Conservation (phyloP, 2,797 vertebrate genomes). For the Coluber constrictor region DNA sequence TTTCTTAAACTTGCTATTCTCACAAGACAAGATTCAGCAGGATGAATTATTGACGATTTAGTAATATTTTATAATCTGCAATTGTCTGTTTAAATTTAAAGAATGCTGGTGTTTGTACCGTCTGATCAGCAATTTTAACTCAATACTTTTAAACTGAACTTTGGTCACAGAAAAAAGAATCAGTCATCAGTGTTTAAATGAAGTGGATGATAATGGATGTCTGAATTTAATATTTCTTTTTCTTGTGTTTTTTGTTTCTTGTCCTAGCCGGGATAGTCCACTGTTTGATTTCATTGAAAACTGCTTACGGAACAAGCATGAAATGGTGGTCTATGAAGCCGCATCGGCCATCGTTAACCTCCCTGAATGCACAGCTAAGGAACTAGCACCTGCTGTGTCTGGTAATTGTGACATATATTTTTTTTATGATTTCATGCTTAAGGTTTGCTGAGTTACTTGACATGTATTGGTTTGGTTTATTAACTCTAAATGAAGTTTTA, state of each 20-base stretch:
- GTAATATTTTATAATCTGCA: not conserved
- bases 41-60: not conserved
- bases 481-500: slow-evolving; percentile 16
- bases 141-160: not conserved
- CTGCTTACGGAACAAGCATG: slow-evolving; percentile 79
- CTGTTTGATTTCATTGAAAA: slow-evolving; percentile 80
- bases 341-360: slow-evolving; percentile 79
- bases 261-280: slow-evolving; percentile 72
- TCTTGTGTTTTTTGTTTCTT: not conserved
- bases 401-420: slow-evolving; percentile 54
- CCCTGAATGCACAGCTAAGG: slow-evolving; percentile 78
- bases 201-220: not conserved
- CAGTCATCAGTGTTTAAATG: not conserved
- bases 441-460: not conserved
- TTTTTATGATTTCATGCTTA: accelerated
- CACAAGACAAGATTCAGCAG: not conserved
- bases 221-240: not conserved
- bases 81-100: not conserved
- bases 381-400: slow-evolving; percentile 77
- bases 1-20: not conserved
- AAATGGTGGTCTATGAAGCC: slow-evolving; percentile 81
- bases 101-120: not conserved
- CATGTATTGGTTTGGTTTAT: not conserved
- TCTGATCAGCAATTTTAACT: not conserved
- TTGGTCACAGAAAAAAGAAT: not conserved